A percentile compares a stretch with the other conserved stretches of the same genome.
These are phyloP conservation scores for Neopipo cinnamomea DNA, from an alignment of 2,113 vertebrate species.

Conservation along the genomic window DNA sequence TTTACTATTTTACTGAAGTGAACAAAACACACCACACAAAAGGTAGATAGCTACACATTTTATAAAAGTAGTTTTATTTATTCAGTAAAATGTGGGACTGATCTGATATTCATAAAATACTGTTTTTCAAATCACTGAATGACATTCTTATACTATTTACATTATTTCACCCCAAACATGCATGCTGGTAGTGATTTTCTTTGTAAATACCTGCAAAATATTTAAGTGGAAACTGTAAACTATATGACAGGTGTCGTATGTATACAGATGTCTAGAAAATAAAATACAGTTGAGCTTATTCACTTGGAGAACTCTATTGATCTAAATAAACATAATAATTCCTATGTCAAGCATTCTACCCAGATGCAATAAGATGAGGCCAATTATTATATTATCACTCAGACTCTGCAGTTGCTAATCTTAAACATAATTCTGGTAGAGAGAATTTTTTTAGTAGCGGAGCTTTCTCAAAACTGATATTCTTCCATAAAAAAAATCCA, in stretches of 20 bases:
- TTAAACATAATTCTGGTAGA: not conserved
- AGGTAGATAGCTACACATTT: not conserved
- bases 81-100: not conserved
- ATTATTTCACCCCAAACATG: not conserved
- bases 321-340: not conserved
- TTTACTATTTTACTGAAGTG: not conserved
- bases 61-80: not conserved
- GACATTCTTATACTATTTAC: not conserved
- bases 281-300: constrained; percentile 8
- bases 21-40: not conserved
- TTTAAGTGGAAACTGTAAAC: constrained; percentile 12
- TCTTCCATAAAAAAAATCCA: not conserved
- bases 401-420: not conserved
- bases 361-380: not conserved
- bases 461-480: not conserved
- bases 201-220: not conserved
- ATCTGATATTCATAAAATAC: not conserved
- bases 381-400: not conserved
- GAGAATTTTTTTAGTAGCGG: not conserved
- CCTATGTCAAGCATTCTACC: not conserved
- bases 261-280: constrained; percentile 17
- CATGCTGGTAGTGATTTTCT: not conserved
- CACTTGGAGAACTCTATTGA: not conserved
- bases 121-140: not conserved
- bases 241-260: not conserved